Percentiles rank a stretch among this genome's conserved stretches.
These are phyloP conservation scores for Amiota mariae DNA, from an alignment of 2,888 invertebrate species.

Conservation along the genomic window DNA sequence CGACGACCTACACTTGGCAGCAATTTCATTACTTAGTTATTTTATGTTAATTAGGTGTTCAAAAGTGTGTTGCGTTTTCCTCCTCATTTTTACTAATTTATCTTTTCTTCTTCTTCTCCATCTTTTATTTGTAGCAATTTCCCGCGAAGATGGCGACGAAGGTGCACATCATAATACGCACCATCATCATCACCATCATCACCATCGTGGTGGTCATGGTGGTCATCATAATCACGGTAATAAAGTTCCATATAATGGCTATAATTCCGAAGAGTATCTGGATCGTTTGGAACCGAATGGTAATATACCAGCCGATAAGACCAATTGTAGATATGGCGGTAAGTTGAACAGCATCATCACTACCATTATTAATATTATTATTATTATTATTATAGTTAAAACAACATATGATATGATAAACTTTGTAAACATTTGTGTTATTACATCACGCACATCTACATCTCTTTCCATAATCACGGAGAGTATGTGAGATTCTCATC, in stretches of 20 bases:
- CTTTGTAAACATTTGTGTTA: background rate
- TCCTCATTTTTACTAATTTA: slow-evolving; percentile 28
- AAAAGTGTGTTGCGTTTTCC: slow-evolving; percentile 36
- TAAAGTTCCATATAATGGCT: slow-evolving; percentile 92
- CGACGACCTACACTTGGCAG: background rate
- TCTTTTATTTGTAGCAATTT: slow-evolving; percentile 82
- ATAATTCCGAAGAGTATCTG: slow-evolving; percentile 91
- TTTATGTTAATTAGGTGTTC: too few species aligned
- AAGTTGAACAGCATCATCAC: slow-evolving; percentile 49
- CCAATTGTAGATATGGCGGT: slow-evolving; percentile 82
- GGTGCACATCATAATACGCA: slow-evolving; percentile 60
- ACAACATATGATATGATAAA: too few species aligned
- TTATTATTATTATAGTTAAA: too few species aligned
- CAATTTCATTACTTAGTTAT: background rate
- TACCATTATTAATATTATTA: background rate
- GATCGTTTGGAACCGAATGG: slow-evolving; percentile 95
- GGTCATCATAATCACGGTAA: slow-evolving; percentile 76
- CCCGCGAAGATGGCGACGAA: slow-evolving; percentile 91
- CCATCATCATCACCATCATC: slow-evolving; percentile 77
- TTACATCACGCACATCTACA: background rate
- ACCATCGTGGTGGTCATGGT: slow-evolving; percentile 76
- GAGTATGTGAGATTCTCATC: background rate
- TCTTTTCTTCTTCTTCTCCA: slow-evolving; percentile 53
- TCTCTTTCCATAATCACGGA: too few species aligned
- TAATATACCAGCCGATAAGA: slow-evolving; percentile 91